A percentile compares a stretch with the other conserved stretches of the same genome.
phyloP scores from a whole-genome alignment of 1,140 invertebrate genomes.

The Caenorhabditis inopinata region DNA sequence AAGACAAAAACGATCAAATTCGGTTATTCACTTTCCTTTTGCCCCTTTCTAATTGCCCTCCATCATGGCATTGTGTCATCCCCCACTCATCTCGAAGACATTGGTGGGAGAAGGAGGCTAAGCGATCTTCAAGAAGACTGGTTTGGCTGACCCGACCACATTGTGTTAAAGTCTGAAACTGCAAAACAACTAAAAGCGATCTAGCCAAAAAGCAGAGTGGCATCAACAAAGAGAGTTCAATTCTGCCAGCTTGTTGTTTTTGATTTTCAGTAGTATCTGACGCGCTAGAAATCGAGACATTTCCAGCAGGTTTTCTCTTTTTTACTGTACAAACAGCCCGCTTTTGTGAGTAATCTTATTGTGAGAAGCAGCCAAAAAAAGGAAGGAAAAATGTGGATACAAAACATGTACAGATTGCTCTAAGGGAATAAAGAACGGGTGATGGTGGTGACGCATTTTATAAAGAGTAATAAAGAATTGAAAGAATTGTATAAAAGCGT shows the following conservation, averaged over 20 bases:
- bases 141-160: not conserved
- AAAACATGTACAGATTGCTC: constrained; percentile 14
- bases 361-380: not conserved
- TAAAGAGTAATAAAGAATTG: not conserved
- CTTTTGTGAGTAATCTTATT: constrained; percentile 12
- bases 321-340: not conserved
- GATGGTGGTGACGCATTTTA: not conserved
- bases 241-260: not conserved
- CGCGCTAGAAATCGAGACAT: not conserved
- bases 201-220: not conserved
- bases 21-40: too few relatives aligned
- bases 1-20: constrained; percentile 20
- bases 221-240: not conserved
- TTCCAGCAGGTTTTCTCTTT: not conserved
- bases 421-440: not conserved
- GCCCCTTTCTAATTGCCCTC: constrained; percentile 13
- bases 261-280: too few relatives aligned
- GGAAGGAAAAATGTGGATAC: too few relatives aligned
- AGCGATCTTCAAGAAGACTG: not conserved
- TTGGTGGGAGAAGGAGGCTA: not conserved
- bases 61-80: not conserved
- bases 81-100: too few relatives aligned
- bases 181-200: not conserved
- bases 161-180: not conserved
- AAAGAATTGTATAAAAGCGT: not conserved